A percentile compares a stretch with the other conserved stretches of the same genome.
phyloP scores from a whole-genome alignment of 2,113 vertebrate species.

The Sarotherodon lohbergeri region DNA sequence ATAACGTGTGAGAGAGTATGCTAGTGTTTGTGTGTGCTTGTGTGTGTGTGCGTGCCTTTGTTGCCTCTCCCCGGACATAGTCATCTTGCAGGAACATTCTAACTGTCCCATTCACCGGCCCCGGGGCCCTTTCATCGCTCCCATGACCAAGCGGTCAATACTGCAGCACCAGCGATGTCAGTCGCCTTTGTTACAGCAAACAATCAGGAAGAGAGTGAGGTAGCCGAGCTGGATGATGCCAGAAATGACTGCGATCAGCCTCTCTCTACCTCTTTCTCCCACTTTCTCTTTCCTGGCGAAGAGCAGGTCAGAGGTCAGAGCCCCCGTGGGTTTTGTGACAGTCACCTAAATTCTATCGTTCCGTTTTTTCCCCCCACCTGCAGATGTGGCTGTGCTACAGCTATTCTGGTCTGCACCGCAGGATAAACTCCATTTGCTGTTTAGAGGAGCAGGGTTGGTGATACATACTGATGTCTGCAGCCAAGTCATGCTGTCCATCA shows the following conservation, averaged over 20 bases:
- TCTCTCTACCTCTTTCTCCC: slow-evolving; percentile 18
- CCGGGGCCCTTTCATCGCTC: slow-evolving; percentile 19
- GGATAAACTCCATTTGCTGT: not conserved
- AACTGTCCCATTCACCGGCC: slow-evolving; percentile 46
- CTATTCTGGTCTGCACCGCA: not conserved
- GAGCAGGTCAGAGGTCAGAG: slow-evolving; percentile 27
- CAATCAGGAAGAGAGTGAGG: slow-evolving; percentile 65
- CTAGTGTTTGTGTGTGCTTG: not conserved
- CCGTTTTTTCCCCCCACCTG: not conserved
- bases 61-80: not conserved
- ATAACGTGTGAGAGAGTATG: not conserved
- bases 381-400: not conserved
- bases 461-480: not conserved
- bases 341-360: not conserved
- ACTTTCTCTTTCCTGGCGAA: not conserved
- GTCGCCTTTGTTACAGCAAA: slow-evolving; percentile 63
- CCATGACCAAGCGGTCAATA: slow-evolving; percentile 45
- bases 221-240: slow-evolving; percentile 59
- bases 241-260: slow-evolving; percentile 68
- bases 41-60: not conserved
- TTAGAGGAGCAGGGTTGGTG: not conserved
- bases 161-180: slow-evolving; percentile 58
- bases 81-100: slow-evolving; percentile 72
- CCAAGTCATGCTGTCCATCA: not conserved
- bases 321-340: not conserved